Evolutionary conservation across 2,797 vertebrate genomes (phyloP).

Genomic region (Heteromormyrus szaboi): DNA sequence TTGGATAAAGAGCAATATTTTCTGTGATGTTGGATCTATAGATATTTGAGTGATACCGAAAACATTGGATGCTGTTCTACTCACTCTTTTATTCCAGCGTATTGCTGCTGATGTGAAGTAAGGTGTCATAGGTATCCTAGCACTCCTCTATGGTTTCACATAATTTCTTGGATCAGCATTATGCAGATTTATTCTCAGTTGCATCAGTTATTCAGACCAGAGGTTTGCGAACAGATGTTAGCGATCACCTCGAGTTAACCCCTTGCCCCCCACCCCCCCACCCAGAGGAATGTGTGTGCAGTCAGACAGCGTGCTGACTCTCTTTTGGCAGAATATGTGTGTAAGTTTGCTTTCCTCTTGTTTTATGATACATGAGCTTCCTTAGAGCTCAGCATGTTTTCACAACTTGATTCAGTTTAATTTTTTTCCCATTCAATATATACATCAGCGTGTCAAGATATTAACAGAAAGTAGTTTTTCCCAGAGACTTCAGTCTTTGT

Average conservation of each 20-base stretch:
- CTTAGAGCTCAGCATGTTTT: slow-evolving; percentile 26
- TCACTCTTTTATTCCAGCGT: not conserved
- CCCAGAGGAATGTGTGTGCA: slow-evolving; percentile 19
- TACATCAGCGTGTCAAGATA: slow-evolving; percentile 26
- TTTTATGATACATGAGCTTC: slow-evolving; percentile 30
- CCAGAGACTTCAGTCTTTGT: not conserved
- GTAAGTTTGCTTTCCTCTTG: slow-evolving; percentile 22
- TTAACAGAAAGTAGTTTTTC: slow-evolving; percentile 34
- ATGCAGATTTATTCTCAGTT: not conserved
- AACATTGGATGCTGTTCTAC: not conserved
- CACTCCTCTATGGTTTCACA: not conserved
- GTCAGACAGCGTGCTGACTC: slow-evolving; percentile 29
- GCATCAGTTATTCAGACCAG: not conserved
- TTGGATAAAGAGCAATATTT: not conserved
- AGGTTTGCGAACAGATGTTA: not conserved
- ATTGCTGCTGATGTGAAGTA: not conserved
- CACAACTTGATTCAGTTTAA: slow-evolving; percentile 19
- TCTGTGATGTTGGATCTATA: not conserved
- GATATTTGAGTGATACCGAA: not conserved
- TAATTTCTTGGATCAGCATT: not conserved
- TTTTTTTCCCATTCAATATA: slow-evolving; percentile 10
- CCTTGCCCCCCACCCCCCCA: not conserved
- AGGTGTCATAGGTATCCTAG: not conserved
- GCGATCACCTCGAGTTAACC: slow-evolving; percentile 18
- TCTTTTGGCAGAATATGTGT: slow-evolving; percentile 32